phyloP scores from a whole-genome alignment of 2,797 vertebrate genomes.

The Tragopan temminckii region DNA sequence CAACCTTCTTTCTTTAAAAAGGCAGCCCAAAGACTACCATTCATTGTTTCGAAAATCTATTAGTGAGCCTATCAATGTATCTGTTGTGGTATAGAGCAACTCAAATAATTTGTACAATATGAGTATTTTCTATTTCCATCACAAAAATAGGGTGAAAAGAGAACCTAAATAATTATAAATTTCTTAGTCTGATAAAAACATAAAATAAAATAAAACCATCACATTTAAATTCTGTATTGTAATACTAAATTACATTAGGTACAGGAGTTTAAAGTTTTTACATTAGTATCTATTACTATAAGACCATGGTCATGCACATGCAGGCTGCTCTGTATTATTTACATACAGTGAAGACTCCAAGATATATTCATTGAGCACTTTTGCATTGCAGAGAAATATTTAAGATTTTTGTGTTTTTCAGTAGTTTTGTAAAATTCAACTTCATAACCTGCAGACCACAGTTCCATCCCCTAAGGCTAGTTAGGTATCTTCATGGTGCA shows the following conservation, averaged over 20 bases:
- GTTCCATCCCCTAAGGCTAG: background rate
- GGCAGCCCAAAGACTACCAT: background rate
- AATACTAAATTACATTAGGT: background rate
- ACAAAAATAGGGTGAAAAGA: background rate
- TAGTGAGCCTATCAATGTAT: background rate
- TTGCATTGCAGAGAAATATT: background rate
- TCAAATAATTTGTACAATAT: background rate
- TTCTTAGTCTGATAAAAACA: background rate
- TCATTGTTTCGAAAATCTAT: background rate
- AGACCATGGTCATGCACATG: rapidly evolving
- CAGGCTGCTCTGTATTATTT: background rate
- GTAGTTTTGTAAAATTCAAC: background rate
- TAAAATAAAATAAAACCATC: background rate
- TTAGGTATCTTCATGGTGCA: background rate
- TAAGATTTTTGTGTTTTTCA: background rate
- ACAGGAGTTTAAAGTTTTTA: background rate
- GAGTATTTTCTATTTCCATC: background rate
- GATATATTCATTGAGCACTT: background rate
- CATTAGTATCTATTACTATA: background rate
- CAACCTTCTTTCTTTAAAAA: background rate
- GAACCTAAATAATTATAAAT: background rate
- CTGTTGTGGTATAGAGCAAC: rapidly evolving
- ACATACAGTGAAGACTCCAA: background rate
- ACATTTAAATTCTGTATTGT: background rate
- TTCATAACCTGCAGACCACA: background rate